Percentiles rank a stretch among this genome's conserved stretches.
phyloP scores from a whole-genome alignment of 2,888 invertebrate genomes.

The Heterodera filipjevi region DNA sequence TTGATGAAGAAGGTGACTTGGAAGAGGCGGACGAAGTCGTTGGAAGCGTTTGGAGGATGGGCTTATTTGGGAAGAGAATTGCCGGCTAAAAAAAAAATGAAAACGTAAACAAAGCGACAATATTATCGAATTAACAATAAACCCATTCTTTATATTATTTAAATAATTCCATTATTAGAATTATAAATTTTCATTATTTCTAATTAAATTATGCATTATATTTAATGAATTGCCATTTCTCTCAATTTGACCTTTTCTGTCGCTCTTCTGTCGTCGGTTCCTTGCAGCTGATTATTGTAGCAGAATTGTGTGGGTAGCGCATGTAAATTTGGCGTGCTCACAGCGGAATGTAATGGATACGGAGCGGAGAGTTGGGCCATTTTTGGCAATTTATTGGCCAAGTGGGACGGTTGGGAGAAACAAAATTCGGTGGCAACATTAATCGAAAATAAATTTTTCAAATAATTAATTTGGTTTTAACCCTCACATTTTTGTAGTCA shows the following conservation, averaged over 20 bases:
- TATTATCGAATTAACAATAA: too few relatives aligned
- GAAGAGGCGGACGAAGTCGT: constrained; percentile 14
- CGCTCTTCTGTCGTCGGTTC: neutral
- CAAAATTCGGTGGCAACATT: neutral
- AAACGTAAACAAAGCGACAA: neutral
- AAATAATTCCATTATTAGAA: neutral
- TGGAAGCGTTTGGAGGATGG: neutral
- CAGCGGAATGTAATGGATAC: neutral
- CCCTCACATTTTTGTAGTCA: too few relatives aligned
- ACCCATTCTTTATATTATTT: too few relatives aligned
- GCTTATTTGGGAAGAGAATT: neutral
- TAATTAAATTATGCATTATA: too few relatives aligned
- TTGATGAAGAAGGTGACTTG: neutral
- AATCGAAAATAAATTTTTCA: neutral
- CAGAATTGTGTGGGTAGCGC: neutral
- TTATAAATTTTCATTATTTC: too few relatives aligned
- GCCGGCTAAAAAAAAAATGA: neutral
- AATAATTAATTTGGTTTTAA: too few relatives aligned
- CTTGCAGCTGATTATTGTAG: neutral
- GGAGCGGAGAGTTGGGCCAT: neutral
- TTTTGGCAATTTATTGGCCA: neutral
- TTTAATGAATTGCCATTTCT: too few relatives aligned
- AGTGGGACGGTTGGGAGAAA: neutral
- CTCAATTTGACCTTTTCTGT: neutral
- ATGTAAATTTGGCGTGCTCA: neutral